Percentiles rank a stretch among this genome's conserved stretches.
These are phyloP conservation scores for Mesocentrotus franciscanus DNA, from an alignment of 53 echinoderm and acorn worm species.

Conservation along the genomic window DNA sequence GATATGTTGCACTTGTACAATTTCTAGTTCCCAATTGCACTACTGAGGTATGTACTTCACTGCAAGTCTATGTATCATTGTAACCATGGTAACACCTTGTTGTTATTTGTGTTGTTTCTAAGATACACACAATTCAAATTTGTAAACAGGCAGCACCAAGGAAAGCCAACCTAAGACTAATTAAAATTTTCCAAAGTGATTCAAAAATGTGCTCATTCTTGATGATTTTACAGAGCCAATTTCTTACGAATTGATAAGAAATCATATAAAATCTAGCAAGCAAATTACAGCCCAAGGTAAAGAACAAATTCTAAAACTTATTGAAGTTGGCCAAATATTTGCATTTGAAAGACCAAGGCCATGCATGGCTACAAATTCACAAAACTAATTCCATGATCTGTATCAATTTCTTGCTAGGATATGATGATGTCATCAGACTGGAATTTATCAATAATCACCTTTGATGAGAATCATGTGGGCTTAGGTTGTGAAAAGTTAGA, in stretches of 20 bases:
- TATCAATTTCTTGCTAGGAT: background rate
- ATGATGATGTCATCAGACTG: background rate
- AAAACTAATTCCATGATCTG: background rate
- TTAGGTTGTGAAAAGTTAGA: background rate
- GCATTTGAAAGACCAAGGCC: background rate
- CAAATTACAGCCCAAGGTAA: background rate
- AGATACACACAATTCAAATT: background rate
- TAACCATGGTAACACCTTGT: background rate
- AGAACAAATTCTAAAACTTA: background rate
- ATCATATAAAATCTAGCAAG: background rate
- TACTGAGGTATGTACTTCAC: background rate
- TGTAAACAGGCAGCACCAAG: background rate
- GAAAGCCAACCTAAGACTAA: background rate
- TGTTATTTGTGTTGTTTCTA: background rate
- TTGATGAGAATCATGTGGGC: constrained; percentile 13
- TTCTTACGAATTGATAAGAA: background rate
- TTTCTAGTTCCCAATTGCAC: background rate
- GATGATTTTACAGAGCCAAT: background rate
- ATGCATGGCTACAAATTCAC: background rate
- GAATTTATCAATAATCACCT: constrained; percentile 1
- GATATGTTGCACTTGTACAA: background rate
- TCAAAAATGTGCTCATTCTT: background rate
- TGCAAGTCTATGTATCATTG: background rate
- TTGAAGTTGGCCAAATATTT: background rate
- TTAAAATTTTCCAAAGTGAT: too few relatives aligned